Percentiles rank a stretch among this genome's conserved stretches.
phyloP scores from a whole-genome alignment of 2,113 vertebrate genomes.

The Siphamia tubifer region DNA sequence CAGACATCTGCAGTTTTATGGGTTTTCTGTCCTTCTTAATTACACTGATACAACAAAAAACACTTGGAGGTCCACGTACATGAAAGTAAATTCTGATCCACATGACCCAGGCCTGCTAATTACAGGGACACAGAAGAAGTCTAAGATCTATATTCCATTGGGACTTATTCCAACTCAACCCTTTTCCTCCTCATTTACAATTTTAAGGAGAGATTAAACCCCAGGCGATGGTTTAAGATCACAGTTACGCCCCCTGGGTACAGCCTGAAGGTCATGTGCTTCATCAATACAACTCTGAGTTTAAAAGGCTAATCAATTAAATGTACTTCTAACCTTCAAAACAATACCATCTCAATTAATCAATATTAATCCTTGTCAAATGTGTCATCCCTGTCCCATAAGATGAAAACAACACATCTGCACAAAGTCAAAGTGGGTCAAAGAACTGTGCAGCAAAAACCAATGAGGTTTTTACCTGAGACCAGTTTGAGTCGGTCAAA shows the following conservation, averaged over 20 bases:
- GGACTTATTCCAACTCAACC: background rate
- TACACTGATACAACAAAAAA: background rate
- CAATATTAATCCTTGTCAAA: conserved; percentile 19
- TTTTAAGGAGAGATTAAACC: conserved; percentile 3
- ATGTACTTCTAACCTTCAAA: background rate
- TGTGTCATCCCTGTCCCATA: background rate
- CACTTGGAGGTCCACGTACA: background rate
- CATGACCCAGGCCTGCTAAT: background rate
- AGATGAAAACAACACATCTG: too few relatives aligned
- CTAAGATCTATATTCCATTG: background rate
- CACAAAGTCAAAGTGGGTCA: background rate
- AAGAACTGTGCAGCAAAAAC: background rate
- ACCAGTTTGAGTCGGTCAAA: background rate
- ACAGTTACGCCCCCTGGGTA: conserved; percentile 14
- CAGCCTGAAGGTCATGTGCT: conserved; percentile 33
- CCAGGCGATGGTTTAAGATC: conserved; percentile 9
- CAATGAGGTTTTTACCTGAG: background rate
- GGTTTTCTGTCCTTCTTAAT: background rate
- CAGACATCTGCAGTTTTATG: background rate
- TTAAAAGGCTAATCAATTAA: conserved; percentile 27
- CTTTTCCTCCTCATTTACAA: conserved; percentile 15
- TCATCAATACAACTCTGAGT: conserved; percentile 18
- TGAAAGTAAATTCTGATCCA: background rate
- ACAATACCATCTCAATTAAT: background rate
- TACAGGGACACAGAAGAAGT: background rate